Conservation (phyloP, 2,113 vertebrate species). For the Pardalotus punctatus region DNA sequence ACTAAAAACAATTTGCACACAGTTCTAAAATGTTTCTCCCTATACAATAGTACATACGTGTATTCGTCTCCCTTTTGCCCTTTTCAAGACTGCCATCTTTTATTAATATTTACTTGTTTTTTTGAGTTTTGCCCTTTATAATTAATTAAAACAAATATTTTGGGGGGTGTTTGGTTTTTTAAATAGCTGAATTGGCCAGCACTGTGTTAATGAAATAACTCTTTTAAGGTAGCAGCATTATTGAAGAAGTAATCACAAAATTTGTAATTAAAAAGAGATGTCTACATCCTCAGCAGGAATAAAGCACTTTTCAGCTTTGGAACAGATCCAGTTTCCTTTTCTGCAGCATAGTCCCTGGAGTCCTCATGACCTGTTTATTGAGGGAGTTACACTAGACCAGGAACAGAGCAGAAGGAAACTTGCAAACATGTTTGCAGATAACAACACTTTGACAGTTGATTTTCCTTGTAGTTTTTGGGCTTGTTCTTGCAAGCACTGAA, state of each 20-base stretch:
- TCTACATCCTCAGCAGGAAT: neutral
- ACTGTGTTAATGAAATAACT: neutral
- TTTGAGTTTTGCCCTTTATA: constrained; percentile 25
- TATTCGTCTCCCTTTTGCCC: neutral
- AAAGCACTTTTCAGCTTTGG: neutral
- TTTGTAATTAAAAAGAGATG: constrained; percentile 32
- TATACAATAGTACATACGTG: neutral
- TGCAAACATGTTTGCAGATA: neutral
- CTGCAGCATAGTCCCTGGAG: neutral
- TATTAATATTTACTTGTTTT: constrained; percentile 42
- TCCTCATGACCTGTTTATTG: neutral
- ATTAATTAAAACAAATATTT: constrained; percentile 40
- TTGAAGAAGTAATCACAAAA: neutral
- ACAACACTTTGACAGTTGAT: neutral
- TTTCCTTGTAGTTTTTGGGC: neutral
- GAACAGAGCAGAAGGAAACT: neutral
- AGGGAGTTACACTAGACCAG: neutral
- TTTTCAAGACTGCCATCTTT: neutral
- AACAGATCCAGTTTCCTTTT: neutral
- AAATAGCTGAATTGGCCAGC: neutral
- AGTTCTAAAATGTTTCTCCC: neutral
- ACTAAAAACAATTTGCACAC: constrained; percentile 23
- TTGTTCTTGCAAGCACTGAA: neutral
- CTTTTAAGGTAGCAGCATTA: neutral
- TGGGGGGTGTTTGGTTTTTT: neutral